These are phyloP conservation scores for Doryteuthis pealeii DNA, from an alignment of 1,140 invertebrate genomes.

Conservation along the genomic window DNA sequence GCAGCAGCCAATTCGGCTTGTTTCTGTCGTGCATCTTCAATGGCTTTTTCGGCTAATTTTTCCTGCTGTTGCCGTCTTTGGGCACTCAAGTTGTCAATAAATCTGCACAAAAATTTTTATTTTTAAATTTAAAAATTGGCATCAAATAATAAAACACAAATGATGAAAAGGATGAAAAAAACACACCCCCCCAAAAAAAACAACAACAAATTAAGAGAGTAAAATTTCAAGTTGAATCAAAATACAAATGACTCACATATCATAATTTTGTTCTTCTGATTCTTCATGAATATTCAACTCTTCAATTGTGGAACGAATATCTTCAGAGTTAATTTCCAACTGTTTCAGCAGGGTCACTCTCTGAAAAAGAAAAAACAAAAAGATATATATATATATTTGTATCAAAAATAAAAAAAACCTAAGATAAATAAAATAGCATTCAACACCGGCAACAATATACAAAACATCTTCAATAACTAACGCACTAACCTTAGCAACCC, in stretches of 20 bases:
- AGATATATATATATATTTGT: no score
- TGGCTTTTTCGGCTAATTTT: constrained; percentile 42
- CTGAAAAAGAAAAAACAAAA: constrained; percentile 43
- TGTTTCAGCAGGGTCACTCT: constrained; percentile 83
- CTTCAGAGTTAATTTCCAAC: constrained; percentile 82
- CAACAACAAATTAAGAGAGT: no score
- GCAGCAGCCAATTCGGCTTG: neutral
- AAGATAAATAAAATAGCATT: no score
- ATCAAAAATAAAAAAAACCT: no score
- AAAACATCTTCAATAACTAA: no score
- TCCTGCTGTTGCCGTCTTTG: constrained; percentile 52
- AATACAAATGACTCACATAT: constrained; percentile 71
- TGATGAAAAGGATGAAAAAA: no score
- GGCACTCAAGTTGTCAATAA: constrained; percentile 47
- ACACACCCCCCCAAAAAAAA: no score
- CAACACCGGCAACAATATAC: no score
- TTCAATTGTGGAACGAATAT: constrained; percentile 78
- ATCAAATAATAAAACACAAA: neutral
- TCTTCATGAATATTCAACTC: constrained; percentile 78
- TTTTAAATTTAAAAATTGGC: neutral
- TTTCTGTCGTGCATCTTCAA: constrained; percentile 29
- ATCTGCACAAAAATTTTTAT: constrained; percentile 41
- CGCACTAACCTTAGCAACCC: no score
- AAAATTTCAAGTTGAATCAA: no score
- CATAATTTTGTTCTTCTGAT: constrained; percentile 89